Conservation (phyloP, 2,113 vertebrate species). For the Dicerorhinus sumatrensis region DNA sequence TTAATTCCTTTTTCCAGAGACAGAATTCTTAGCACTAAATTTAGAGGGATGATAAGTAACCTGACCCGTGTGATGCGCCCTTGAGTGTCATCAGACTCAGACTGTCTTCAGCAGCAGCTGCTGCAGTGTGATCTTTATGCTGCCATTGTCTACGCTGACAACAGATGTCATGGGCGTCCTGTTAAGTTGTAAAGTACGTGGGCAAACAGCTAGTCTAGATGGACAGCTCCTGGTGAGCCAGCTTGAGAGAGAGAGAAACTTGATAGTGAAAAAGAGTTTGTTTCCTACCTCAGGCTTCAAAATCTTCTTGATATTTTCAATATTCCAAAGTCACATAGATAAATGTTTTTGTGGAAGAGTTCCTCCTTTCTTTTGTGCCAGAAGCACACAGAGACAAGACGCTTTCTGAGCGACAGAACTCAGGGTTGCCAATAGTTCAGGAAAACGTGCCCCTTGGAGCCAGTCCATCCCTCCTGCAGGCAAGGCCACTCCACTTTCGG, state of each 20-base stretch:
- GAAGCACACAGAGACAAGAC: neutral
- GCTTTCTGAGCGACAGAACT: neutral
- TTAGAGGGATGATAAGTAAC: accelerated
- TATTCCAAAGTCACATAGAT: neutral
- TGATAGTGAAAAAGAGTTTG: accelerated
- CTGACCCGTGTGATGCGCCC: accelerated
- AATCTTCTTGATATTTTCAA: neutral
- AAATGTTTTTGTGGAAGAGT: too few species aligned
- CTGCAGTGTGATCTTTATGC: accelerated
- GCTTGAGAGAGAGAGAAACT: accelerated
- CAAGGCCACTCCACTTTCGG: neutral
- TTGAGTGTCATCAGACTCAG: accelerated
- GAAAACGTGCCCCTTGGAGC: neutral
- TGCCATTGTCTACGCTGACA: accelerated
- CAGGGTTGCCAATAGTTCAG: neutral
- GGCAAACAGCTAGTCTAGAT: accelerated
- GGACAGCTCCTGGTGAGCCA: neutral
- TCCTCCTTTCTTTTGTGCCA: neutral
- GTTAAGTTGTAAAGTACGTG: accelerated
- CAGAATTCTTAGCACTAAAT: neutral
- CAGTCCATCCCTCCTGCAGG: neutral
- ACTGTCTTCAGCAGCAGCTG: accelerated
- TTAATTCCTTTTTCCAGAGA: neutral
- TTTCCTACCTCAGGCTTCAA: neutral
- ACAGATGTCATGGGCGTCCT: accelerated